These are phyloP conservation scores for Boloria selene DNA, from an alignment of 2,888 invertebrate species.

Conservation along the genomic window DNA sequence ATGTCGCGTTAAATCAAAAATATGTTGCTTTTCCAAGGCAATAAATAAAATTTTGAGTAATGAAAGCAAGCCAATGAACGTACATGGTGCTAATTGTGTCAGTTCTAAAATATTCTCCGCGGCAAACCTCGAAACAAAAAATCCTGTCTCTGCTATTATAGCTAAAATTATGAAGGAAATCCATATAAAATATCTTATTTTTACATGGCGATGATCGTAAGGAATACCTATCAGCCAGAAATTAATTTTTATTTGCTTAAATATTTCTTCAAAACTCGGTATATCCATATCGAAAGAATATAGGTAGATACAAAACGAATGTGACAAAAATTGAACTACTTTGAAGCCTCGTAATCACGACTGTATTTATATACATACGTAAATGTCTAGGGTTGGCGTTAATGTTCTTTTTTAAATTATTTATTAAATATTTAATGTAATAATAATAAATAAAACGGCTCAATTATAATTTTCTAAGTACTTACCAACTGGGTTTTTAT, in stretches of 20 bases:
- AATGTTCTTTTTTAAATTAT: too few relatives aligned
- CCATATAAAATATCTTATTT: constrained; percentile 49
- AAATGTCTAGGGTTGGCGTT: constrained; percentile 16
- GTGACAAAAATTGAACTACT: constrained; percentile 25
- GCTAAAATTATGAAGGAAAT: constrained; percentile 45
- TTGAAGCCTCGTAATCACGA: constrained; percentile 1
- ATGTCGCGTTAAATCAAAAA: constrained; percentile 50
- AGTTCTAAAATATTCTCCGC: constrained; percentile 60
- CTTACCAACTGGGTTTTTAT: too few relatives aligned
- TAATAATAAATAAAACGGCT: too few relatives aligned
- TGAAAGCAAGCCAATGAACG: constrained; percentile 55
- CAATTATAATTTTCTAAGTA: too few relatives aligned
- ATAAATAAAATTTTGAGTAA: constrained; percentile 53
- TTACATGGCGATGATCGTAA: constrained; percentile 47
- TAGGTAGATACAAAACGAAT: neutral
- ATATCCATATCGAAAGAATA: constrained; percentile 40
- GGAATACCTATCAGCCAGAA: constrained; percentile 58
- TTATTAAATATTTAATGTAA: too few relatives aligned
- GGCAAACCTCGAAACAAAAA: constrained; percentile 56
- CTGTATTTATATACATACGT: constrained; percentile 7
- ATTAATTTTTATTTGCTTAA: constrained; percentile 56
- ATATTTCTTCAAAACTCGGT: constrained; percentile 56
- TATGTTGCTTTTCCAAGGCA: constrained; percentile 42
- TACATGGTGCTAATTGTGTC: constrained; percentile 60
- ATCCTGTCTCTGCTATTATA: constrained; percentile 49